These are phyloP conservation scores for Felis catus DNA, from an alignment of 2,113 vertebrate genomes.

Conservation along the genomic window F.catus_Fca126_mat1.0 CM031414.1:77614001-77614500, in stretches of 20 bases:
- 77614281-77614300: not conserved
- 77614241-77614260: not conserved
- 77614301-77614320: not conserved
- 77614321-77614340: not conserved
- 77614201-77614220: not conserved
- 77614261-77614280: not conserved
- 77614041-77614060: not conserved
- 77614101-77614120: not conserved
- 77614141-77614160: not conserved
- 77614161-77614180: not conserved
- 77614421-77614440: not conserved
- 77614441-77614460: not conserved
- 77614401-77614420: not conserved
- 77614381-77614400: not conserved
- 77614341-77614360: not conserved
- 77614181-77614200: not conserved
- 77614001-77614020: not conserved
- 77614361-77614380: not conserved
- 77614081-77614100: not conserved
- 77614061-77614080: not conserved
- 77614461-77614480: not conserved
- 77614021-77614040: not conserved
- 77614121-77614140: not conserved
- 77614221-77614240: not conserved
- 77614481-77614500: not conserved